A percentile compares a stretch with the other conserved stretches of the same genome.
Evolutionary conservation across 1,140 invertebrate genomes (phyloP).

Genomic region (Elysia chlorotica): DNA sequence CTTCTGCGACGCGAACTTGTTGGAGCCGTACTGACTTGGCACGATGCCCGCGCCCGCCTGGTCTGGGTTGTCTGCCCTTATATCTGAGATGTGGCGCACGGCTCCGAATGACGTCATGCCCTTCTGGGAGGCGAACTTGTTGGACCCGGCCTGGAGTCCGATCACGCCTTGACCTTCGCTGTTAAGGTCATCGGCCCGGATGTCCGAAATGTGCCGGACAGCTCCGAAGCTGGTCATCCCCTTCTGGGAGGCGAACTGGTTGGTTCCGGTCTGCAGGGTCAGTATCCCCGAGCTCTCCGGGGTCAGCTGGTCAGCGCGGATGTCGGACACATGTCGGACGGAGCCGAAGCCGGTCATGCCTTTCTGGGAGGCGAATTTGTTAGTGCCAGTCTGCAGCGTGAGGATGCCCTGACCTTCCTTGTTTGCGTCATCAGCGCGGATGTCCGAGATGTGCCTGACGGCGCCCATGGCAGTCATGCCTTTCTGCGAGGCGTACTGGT

Average conservation of each 20-base stretch:
- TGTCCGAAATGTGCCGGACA: constrained; percentile 48
- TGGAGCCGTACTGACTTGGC: constrained; percentile 87
- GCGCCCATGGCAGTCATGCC: constrained; percentile 70
- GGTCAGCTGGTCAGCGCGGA: constrained; percentile 64
- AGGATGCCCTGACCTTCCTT: constrained; percentile 76
- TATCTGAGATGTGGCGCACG: constrained; percentile 50
- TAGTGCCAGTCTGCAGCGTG: constrained; percentile 88
- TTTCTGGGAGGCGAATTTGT: constrained; percentile 70
- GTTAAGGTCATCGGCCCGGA: constrained; percentile 39
- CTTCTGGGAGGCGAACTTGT: constrained; percentile 71
- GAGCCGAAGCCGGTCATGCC: constrained; percentile 73
- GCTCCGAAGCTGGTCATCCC: constrained; percentile 48
- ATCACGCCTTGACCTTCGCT: constrained; percentile 76
- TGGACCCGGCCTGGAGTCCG: constrained; percentile 87
- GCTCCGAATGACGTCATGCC: constrained; percentile 66
- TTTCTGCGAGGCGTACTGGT: constrained; percentile 70
- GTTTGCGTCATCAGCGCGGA: constrained; percentile 34
- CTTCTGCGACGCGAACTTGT: constrained; percentile 71
- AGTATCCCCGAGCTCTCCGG: constrained; percentile 82
- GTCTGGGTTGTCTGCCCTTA: constrained; percentile 38
- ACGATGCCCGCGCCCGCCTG: constrained; percentile 76
- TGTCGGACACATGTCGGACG: constrained; percentile 47
- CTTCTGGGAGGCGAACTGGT: constrained; percentile 71
- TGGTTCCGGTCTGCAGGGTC: constrained; percentile 65
- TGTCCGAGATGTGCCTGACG: constrained; percentile 45